Evolutionary conservation across 2,888 invertebrate genomes (phyloP), one percentile per base, ranked within the genome.

Genomic region (Pterobdella sp.): DNA sequence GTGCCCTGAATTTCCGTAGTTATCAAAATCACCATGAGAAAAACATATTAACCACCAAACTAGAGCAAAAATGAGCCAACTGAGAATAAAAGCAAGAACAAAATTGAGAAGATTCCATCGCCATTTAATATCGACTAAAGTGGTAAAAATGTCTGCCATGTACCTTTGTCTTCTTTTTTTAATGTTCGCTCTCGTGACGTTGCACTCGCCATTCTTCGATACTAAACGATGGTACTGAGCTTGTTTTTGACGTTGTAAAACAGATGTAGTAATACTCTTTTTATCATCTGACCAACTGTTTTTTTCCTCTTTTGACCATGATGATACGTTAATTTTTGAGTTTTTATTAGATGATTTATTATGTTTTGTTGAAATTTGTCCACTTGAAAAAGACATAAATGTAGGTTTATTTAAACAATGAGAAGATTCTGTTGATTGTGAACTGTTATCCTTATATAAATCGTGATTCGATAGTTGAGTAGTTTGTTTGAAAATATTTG

Each of bases 181-280:
- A 80, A 97, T 94, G 75, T 93, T 92, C 74, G 92, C 92, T 86
- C 94, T 93, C 77, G 92, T 91, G 78, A 97, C 92, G 86, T 97
- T 97, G 86, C 94, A 94, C 85, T 94, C 94, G 77, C 97, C 96
- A 85, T 95, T 94, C 84, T 97, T 96, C 86, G 94, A 92, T 78
- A 97, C 92, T 75, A 96, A 91, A 82, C 96, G 88, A 68, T 82
- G 77, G 56, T 82, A 77, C 7, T 64, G 66, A 32, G 18, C n/a
- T 49, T 72, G 66, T 22, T 42, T 26, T 18, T 34, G 66, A 26
- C 35, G 49, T 7, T 66, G 72, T n/a, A n/a, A 18, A 26, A 10
- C 29, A 31, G 31, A 29, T 72, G 35, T 34, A 36, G 66, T 36
- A n/a, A 22, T 36, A 22, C 10, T 31, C 36, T 4, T 29, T 3